phyloP scores from a whole-genome alignment of 2,888 invertebrate genomes.

The Choreutis nemorana region DNA sequence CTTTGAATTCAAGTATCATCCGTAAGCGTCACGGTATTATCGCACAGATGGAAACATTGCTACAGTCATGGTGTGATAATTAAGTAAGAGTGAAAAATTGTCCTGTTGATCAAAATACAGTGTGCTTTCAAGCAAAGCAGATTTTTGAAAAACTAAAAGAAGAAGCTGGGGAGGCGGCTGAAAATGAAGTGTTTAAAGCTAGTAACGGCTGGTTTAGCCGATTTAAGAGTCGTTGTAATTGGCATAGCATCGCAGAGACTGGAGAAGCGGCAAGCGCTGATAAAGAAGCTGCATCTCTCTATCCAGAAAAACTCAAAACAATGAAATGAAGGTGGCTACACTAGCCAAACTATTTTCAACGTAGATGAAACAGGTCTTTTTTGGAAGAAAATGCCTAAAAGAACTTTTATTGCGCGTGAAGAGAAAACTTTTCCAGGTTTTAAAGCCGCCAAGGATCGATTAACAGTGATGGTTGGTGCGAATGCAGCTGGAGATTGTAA shows the following conservation, averaged over 20 bases:
- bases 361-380: conserved; percentile 9
- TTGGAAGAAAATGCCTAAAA: conserved; percentile 10
- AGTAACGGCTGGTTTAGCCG: conserved; percentile 9
- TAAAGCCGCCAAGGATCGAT: conserved; percentile 15
- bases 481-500: conserved; percentile 16
- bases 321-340: too few species aligned
- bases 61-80: conserved; percentile 8
- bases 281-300: conserved; percentile 7
- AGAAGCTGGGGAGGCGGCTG: conserved; percentile 5
- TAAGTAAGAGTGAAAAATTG: conserved; percentile 8
- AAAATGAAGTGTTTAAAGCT: conserved; percentile 6
- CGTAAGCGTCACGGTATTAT: conserved; percentile 8
- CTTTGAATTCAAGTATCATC: conserved; percentile 9
- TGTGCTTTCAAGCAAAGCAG: conserved; percentile 9
- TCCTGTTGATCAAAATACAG: conserved; percentile 8
- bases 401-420: conserved; percentile 8
- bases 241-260: conserved; percentile 1
- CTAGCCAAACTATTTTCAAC: conserved; percentile 7
- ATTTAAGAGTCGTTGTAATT: conserved; percentile 7
- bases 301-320: too few species aligned
- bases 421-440: conserved; percentile 13
- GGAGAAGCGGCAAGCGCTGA: conserved; percentile 3
- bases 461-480: conserved; percentile 15
- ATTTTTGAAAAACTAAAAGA: conserved; percentile 9
- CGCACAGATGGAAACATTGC: conserved; percentile 7